phyloP scores from a whole-genome alignment of 1,140 invertebrate species.

The Globodera rostochiensis region DNA sequence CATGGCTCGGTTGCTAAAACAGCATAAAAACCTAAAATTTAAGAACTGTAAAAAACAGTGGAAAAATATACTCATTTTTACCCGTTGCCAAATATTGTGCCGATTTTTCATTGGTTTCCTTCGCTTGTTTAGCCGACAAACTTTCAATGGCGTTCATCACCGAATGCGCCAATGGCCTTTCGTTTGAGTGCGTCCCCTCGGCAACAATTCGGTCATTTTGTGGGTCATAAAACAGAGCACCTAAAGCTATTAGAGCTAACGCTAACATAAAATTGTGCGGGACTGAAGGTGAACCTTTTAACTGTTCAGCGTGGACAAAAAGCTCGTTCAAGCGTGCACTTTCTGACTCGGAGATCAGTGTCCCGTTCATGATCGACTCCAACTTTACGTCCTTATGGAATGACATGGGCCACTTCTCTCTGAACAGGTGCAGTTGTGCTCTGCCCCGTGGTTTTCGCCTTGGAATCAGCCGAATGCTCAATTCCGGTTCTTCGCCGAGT shows the following conservation, averaged over 20 bases:
- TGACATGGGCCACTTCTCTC: slow-evolving; percentile 30
- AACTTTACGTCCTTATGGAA: slow-evolving; percentile 34
- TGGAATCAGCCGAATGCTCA: slow-evolving; percentile 11
- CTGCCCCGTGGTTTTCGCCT: slow-evolving; percentile 3
- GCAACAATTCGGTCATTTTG: slow-evolving; percentile 25
- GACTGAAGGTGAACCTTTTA: slow-evolving; percentile 8
- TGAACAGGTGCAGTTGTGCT: slow-evolving; percentile 23
- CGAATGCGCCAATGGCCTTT: slow-evolving; percentile 22
- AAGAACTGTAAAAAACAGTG: background rate
- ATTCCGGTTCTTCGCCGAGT: background rate
- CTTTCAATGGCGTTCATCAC: slow-evolving; percentile 30
- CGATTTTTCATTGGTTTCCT: background rate
- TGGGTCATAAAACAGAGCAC: slow-evolving; percentile 33
- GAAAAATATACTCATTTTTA: background rate
- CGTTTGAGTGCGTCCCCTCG: background rate
- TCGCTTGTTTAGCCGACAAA: slow-evolving; percentile 24
- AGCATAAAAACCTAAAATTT: slow-evolving; percentile 27
- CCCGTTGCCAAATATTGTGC: slow-evolving; percentile 41
- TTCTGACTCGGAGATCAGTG: slow-evolving; percentile 1
- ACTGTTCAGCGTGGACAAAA: slow-evolving; percentile 29
- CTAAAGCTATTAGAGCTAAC: background rate
- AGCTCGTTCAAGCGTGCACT: slow-evolving; percentile 9
- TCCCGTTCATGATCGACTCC: slow-evolving; percentile 25
- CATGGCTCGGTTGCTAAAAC: slow-evolving; percentile 30
- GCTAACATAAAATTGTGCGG: background rate